Evolutionary conservation across 2,797 vertebrate species (phyloP).

Genomic region (Mus spretus): DNA sequence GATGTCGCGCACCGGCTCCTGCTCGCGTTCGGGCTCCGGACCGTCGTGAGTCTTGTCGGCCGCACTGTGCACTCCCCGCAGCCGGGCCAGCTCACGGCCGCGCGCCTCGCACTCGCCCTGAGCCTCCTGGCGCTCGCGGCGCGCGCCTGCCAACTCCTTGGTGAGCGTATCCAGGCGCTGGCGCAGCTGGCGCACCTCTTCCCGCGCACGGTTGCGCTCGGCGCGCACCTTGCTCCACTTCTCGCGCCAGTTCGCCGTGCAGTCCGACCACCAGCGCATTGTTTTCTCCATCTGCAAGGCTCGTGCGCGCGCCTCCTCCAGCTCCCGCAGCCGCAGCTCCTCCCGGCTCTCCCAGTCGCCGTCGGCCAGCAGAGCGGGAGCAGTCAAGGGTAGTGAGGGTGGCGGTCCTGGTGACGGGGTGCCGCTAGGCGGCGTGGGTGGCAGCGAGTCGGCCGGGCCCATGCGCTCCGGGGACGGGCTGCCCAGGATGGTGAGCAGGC

Average conservation of each 20-base stretch:
- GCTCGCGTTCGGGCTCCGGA: slow-evolving; percentile 87
- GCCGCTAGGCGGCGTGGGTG: slow-evolving; percentile 93
- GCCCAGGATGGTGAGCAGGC: slow-evolving; percentile 93
- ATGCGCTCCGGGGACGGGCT: slow-evolving; percentile 91
- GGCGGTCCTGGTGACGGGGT: slow-evolving; percentile 94
- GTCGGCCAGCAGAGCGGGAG: slow-evolving; percentile 87
- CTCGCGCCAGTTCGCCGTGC: slow-evolving; percentile 98
- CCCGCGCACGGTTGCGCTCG: slow-evolving; percentile 95
- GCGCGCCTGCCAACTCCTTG: slow-evolving; percentile 93
- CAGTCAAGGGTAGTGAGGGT: slow-evolving; percentile 88
- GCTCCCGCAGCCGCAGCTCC: slow-evolving; percentile 96
- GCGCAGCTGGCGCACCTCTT: slow-evolving; percentile 91
- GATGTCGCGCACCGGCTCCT: slow-evolving; percentile 95
- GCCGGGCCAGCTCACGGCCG: slow-evolving; percentile 93
- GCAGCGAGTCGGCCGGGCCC: slow-evolving; percentile 91
- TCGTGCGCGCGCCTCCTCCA: slow-evolving; percentile 96
- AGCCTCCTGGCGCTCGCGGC: slow-evolving; percentile 94
- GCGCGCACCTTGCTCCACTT: slow-evolving; percentile 99
- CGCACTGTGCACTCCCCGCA: slow-evolving; percentile 92
- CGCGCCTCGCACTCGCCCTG: slow-evolving; percentile 92
- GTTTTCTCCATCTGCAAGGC: slow-evolving; percentile 99
- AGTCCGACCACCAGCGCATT: slow-evolving; percentile 99
- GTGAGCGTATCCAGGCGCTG: slow-evolving; percentile 95
- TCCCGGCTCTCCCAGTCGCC: slow-evolving; percentile 98
- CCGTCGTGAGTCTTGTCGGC: slow-evolving; percentile 90